These are phyloP conservation scores for Paraplagusia blochii DNA, from an alignment of 2,113 vertebrate genomes.

Conservation along the genomic window DNA sequence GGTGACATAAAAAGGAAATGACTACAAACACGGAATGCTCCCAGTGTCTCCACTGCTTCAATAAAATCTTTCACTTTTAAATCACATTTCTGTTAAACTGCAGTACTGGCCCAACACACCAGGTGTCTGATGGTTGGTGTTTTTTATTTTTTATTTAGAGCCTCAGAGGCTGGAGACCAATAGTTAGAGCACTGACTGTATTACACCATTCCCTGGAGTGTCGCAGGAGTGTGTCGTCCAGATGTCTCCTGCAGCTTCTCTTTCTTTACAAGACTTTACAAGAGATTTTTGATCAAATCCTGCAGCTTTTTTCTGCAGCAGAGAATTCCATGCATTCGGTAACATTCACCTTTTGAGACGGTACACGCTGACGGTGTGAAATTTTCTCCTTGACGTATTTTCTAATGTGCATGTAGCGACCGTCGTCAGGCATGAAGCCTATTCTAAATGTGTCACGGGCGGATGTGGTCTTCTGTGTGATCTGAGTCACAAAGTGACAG, in stretches of 20 bases:
- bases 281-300: conserved; percentile 1
- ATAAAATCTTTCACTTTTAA: conserved; percentile 1
- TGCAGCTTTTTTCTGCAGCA: not conserved
- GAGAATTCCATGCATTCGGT: conserved; percentile 8
- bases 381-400: conserved; percentile 1
- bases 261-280: conserved; percentile 12
- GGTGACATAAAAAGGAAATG: too few species aligned
- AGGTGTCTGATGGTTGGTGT: conserved; percentile 7
- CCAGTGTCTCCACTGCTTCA: not conserved
- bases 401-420: not conserved
- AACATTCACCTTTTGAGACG: too few species aligned
- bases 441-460: conserved; percentile 3
- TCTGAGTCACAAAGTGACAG: conserved; percentile 6
- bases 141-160: conserved; percentile 29
- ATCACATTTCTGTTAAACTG: not conserved
- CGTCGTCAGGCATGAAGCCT: not conserved
- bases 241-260: conserved; percentile 16
- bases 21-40: not conserved
- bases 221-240: conserved; percentile 3
- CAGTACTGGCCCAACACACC: conserved; percentile 6
- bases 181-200: conserved; percentile 20
- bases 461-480: conserved; percentile 11
- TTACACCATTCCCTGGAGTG: conserved; percentile 13
- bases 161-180: conserved; percentile 23
- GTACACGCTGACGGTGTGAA: not conserved